Base-by-base conservation (phyloP, 2,888 invertebrate species). In the Chironomus tentans region DNA sequence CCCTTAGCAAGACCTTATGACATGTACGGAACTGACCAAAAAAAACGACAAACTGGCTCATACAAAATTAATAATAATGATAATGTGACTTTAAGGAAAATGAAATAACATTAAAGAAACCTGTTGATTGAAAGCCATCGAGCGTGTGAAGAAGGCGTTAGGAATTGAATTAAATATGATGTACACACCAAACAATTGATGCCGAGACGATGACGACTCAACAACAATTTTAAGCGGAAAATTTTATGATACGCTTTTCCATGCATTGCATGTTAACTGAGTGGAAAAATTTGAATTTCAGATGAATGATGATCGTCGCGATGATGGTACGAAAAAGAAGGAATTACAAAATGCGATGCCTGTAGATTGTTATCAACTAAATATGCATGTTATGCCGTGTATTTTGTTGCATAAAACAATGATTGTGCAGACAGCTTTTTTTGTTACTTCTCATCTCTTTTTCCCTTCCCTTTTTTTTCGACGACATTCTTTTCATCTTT, bases 331-430 rank as follows among this genome's bases (percentile, higher is more conserved):
- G 24, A 24, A 21, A 65, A 24, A 65, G 18, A 56, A 38, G 7
- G 38, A 38, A 38, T 38, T 56, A 56, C n/a, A 56, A 56, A 56
- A 56, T 56, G 56, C 56, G 7, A 56, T 56, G 56, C 56, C 15
- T 65, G 65, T 65, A 65, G 65, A 65, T 65, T 21, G 65, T 24
- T 65, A 65, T 65, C 65, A 21, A 65, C 21, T 24, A 65, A 65
- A 65, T 24, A 65, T 65, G 65, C 65, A 65, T 65, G 65, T 65
- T 56, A 56, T 56, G n/a, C 56, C 56, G n/a, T 56, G 56, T 56
- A 56, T 15, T 56, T 18, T 56, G 56, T 15, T 56, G 56, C 56
- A 56, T 56, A 18, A 56, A 18, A 56, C 56, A 56, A 56, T 56
- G 56, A 56, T 56, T 56, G 56, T 18, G 15, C 56, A 56, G 56